Evolutionary conservation across 2,797 vertebrate genomes (phyloP).

Genomic region (Melanotaenia nigrans): DNA sequence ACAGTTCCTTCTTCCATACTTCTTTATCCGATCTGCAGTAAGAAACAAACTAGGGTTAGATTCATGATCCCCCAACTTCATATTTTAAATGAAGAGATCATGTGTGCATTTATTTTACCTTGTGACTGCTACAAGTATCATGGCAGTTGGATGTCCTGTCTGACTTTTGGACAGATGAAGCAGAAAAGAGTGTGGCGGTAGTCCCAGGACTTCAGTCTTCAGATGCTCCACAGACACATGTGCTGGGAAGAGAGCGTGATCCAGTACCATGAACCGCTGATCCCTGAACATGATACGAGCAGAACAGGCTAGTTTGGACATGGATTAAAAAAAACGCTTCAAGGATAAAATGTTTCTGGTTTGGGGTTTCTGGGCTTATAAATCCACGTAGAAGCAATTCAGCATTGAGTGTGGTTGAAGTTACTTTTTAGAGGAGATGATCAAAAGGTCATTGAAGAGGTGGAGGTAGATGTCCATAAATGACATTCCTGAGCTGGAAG

Average conservation of each 20-base stretch:
- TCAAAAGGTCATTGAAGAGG: conserved; percentile 86
- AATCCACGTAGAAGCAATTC: not conserved
- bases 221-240: conserved; percentile 72
- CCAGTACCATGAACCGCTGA: conserved; percentile 76
- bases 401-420: no score
- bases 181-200: conserved; percentile 78
- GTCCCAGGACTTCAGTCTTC: conserved; percentile 65
- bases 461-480: conserved; percentile 78
- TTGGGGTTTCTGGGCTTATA: not conserved
- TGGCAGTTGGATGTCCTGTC: conserved; percentile 49
- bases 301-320: not conserved
- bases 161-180: conserved; percentile 76
- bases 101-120: conserved; percentile 49
- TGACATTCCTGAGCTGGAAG: conserved; percentile 42
- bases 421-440: conserved; percentile 81
- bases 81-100: not conserved
- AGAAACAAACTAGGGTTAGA: not conserved
- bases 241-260: conserved; percentile 76
- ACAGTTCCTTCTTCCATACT: conserved; percentile 67
- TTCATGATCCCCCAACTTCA: not conserved
- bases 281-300: conserved; percentile 60
- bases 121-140: conserved; percentile 74
- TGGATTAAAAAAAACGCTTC: no score
- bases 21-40: conserved; percentile 69
- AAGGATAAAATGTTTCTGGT: not conserved